Conservation (phyloP, 2,113 vertebrate genomes). For the Pelvicachromis taeniatus region DNA sequence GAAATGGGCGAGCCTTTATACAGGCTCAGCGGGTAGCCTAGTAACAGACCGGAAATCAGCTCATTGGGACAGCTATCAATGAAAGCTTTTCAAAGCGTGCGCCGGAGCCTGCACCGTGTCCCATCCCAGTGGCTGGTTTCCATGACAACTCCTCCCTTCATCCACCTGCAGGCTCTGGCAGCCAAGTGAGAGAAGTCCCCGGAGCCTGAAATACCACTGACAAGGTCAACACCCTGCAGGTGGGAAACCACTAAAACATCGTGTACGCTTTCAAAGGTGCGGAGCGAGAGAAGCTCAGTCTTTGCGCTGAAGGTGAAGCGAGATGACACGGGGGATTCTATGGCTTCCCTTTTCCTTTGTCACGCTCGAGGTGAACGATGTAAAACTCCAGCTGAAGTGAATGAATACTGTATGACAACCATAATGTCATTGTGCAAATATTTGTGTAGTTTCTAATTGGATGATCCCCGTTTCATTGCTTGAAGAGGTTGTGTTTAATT, state of each 20-base stretch:
- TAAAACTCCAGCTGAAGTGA: not conserved
- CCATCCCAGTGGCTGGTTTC: constrained; percentile 66
- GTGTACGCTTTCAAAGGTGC: constrained; percentile 40
- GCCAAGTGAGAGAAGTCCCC: constrained; percentile 49
- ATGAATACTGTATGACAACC: not conserved
- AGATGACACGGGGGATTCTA: not conserved
- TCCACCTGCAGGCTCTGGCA: constrained; percentile 61
- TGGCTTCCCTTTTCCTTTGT: not conserved
- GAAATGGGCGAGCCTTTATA: not conserved
- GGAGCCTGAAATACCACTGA: constrained; percentile 65
- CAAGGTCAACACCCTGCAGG: constrained; percentile 70
- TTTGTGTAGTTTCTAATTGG: not conserved
- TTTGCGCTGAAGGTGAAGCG: constrained; percentile 9
- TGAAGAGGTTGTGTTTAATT: not conserved
- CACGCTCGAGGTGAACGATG: not conserved
- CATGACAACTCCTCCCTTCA: constrained; percentile 62
- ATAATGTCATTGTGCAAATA: not conserved
- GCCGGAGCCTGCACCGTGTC: constrained; percentile 39
- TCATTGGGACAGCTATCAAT: constrained; percentile 59
- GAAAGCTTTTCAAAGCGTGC: constrained; percentile 53
- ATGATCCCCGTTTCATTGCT: not conserved
- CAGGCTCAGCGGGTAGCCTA: constrained; percentile 16
- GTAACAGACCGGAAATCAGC: constrained; percentile 43
- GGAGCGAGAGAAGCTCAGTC: not conserved
- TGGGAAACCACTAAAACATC: constrained; percentile 52